Base-by-base conservation (phyloP, 2,797 vertebrate genomes). In the Florisuga fusca region DNA sequence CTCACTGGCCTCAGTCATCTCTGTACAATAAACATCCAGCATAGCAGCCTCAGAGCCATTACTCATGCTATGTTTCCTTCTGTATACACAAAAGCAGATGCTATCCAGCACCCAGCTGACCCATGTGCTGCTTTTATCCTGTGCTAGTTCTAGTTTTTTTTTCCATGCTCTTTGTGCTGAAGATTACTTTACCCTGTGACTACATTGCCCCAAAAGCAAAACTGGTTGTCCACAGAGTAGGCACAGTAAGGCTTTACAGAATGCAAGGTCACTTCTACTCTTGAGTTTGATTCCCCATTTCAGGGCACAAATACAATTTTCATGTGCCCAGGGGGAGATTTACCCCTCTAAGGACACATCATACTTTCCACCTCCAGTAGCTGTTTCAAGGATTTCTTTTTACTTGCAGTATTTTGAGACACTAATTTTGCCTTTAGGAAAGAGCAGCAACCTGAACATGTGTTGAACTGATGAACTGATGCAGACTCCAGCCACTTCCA, bases 101-200 rank as follows among this genome's bases (percentile, higher is more conserved):
- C 91, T 91, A n/a, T 82, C 67, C 57, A 89, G 92, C 92, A 83
- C 90, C 88, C 86, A 87, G 84, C 61, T 82, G 85, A 95, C 85
- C 90, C 64, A 4, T 88, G 63, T 51, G 68, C 74, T 82, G 80
- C 74, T 93, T 93, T 82, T 81, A 89, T 89, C 86, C 87, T 68
- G 43, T 12, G 75, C 63, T 86, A 19, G 3, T 43, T 91, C 36
- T 81, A 1, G 31, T 76, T 74, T 54, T 75, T 71, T 58, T 53
- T 45, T 19, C 62, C 31, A 7, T 19, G 27, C 16, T 71, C 15
- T 64, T 76, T 36, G 31, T 86, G 87, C 59, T 59, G 68, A 81
- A 54, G 6, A 71, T 95, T 86, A 58, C 57, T 71, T 88, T 90
- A 71, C 33, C 48, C 62, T 31, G 19, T 0, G 0, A 45, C 45